phyloP scores from a whole-genome alignment of 2,113 vertebrate species.

The Neoarius graeffei region DNA sequence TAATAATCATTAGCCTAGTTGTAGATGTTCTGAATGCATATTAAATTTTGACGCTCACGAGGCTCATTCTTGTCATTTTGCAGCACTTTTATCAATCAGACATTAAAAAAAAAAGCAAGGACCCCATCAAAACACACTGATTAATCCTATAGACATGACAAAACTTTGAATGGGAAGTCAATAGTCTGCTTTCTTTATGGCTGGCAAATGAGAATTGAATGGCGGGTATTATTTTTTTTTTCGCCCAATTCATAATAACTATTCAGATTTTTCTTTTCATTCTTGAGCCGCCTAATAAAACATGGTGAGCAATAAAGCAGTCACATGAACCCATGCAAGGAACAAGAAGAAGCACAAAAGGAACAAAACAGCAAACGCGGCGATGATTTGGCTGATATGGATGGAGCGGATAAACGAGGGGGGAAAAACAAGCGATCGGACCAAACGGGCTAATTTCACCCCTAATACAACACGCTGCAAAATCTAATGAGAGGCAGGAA shows the following conservation, averaged over 20 bases:
- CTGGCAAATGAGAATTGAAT: conserved; percentile 5
- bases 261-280: conserved; percentile 21
- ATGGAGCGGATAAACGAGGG: conserved; percentile 36
- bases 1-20: not conserved
- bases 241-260: not conserved
- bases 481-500: conserved; percentile 57
- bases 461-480: conserved; percentile 46
- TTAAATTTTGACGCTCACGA: not conserved
- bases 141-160: not conserved
- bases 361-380: conserved; percentile 20
- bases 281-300: conserved; percentile 15
- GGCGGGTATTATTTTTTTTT: not conserved
- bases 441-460: conserved; percentile 54
- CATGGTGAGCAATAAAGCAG: conserved; percentile 33
- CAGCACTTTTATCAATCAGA: not conserved
- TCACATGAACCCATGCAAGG: conserved; percentile 36
- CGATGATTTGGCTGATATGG: conserved; percentile 40
- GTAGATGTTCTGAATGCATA: not conserved
- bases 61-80: not conserved
- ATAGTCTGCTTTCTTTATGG: not conserved
- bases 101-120: not conserved
- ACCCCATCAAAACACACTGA: not conserved
- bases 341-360: conserved; percentile 41
- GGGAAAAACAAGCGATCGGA: conserved; percentile 51
- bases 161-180: not conserved